Evolutionary conservation across 2,113 vertebrate species (phyloP).

Genomic region (Proteles cristata): DNA sequence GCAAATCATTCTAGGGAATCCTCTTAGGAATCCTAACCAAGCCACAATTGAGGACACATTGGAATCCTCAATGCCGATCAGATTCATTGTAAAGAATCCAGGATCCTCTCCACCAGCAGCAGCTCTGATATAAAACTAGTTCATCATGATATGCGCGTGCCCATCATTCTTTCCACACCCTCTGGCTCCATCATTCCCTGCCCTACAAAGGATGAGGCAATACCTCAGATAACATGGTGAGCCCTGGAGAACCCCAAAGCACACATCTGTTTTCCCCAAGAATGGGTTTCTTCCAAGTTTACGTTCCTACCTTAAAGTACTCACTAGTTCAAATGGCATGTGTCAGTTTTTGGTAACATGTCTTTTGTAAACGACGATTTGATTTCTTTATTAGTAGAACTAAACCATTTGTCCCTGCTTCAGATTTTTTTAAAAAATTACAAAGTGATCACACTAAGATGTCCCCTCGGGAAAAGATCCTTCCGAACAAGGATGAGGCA

Average conservation of each 20-base stretch:
- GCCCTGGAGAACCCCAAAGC: neutral
- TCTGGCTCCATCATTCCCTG: neutral
- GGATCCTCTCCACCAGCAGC: neutral
- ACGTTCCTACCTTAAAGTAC: neutral
- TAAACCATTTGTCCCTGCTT: neutral
- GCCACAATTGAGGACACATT: neutral
- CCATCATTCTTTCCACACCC: neutral
- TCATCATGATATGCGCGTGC: neutral
- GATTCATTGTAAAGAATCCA: neutral
- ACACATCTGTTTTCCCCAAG: neutral
- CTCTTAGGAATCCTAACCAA: neutral
- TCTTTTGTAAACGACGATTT: neutral
- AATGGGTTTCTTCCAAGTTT: neutral
- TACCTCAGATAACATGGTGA: neutral
- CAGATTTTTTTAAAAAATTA: neutral
- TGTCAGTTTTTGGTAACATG: neutral
- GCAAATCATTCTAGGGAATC: neutral
- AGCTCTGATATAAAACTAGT: neutral
- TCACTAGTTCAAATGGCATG: neutral
- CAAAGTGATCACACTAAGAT: neutral
- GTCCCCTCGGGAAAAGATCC: neutral
- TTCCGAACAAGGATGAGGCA: neutral
- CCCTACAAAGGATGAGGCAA: neutral
- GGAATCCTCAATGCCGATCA: neutral
- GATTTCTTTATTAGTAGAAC: neutral